Percentiles rank a stretch among this genome's conserved stretches.
These are phyloP conservation scores for Microtus montanus DNA, from an alignment of 2,113 vertebrate genomes.

Conservation along the genomic window DNA sequence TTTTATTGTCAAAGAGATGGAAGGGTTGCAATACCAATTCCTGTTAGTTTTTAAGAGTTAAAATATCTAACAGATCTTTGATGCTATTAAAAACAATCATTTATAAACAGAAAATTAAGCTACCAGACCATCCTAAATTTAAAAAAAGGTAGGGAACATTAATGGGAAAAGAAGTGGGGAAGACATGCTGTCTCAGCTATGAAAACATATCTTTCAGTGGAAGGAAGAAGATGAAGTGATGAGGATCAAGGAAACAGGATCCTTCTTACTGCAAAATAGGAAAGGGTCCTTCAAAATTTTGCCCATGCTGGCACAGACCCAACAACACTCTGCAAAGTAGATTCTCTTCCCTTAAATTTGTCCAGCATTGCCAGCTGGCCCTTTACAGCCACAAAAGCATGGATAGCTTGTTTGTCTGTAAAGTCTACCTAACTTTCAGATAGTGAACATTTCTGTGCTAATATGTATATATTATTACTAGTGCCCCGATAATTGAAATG, in stretches of 20 bases:
- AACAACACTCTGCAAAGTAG: neutral
- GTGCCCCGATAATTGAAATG: neutral
- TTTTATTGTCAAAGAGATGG: neutral
- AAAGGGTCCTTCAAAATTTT: neutral
- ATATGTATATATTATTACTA: conserved; percentile 23
- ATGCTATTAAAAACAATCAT: neutral
- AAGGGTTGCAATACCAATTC: neutral
- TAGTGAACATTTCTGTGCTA: neutral
- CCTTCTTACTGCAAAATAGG: neutral
- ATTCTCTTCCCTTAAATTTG: neutral
- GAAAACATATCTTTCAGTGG: neutral
- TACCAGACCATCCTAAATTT: neutral
- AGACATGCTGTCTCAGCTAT: neutral
- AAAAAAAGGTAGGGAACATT: neutral
- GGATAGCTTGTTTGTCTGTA: neutral
- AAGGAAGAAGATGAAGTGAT: neutral
- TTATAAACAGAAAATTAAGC: neutral
- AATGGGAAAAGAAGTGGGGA: neutral
- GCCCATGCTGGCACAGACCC: neutral
- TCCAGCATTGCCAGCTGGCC: neutral
- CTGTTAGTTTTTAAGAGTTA: neutral
- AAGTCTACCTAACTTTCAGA: neutral
- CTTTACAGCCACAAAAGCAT: neutral
- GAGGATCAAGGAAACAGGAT: neutral
- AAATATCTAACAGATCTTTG: neutral